phyloP scores from a whole-genome alignment of 2,888 invertebrate species.

The Drosophila melanosoma region DNA sequence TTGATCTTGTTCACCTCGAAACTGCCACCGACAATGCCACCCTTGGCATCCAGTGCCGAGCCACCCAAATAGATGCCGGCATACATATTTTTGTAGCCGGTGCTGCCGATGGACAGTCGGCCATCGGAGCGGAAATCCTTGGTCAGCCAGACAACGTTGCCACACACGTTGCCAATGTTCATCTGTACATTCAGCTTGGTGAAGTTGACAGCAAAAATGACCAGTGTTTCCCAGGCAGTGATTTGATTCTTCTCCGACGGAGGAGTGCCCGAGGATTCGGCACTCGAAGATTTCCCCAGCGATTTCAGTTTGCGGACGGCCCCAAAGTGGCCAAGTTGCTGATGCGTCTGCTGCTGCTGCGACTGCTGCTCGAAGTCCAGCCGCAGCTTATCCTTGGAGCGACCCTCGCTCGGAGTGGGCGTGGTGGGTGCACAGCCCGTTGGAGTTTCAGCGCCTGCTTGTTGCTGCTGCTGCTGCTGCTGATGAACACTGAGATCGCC shows the following conservation, averaged over 20 bases:
- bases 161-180: constrained; percentile 99
- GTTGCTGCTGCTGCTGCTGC: constrained; percentile 64
- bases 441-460: constrained; percentile 70
- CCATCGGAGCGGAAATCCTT: constrained; percentile 97
- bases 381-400: constrained; percentile 87
- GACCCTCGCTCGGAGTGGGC: constrained; percentile 78
- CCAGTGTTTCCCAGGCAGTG: constrained; percentile 97
- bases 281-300: constrained; percentile 87
- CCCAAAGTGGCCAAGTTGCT: constrained; percentile 65
- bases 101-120: constrained; percentile 95
- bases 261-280: constrained; percentile 86
- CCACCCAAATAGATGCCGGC: constrained; percentile 94
- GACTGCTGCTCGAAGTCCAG: constrained; percentile 85
- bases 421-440: constrained; percentile 68
- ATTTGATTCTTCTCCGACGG: constrained; percentile 88
- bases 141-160: constrained; percentile 97
- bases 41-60: constrained; percentile 97
- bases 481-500: constrained; percentile 92
- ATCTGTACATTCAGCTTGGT: constrained; percentile 98
- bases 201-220: constrained; percentile 97
- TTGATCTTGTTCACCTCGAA: constrained; percentile 95
- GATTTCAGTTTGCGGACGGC: constrained; percentile 85
- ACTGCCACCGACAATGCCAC: constrained; percentile 98
- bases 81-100: constrained; percentile 96
- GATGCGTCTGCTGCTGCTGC: constrained; percentile 26